These are phyloP conservation scores for Lateolabrax maculatus DNA, from an alignment of 2,797 vertebrate species.

Conservation along the genomic window DNA sequence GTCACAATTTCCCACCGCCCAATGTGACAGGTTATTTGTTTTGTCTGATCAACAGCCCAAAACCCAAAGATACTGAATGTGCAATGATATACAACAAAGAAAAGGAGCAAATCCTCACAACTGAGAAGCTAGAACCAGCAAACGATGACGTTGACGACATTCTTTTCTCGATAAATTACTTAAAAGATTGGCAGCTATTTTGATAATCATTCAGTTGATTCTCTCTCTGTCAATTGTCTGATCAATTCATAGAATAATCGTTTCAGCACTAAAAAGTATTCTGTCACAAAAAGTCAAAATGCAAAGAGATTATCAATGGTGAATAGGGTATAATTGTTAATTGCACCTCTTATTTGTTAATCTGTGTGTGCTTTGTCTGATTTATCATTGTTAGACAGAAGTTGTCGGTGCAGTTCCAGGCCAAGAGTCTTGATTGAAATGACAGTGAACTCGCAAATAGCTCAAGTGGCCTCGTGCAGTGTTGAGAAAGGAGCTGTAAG, in stretches of 20 bases:
- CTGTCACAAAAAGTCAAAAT: background rate
- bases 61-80: background rate
- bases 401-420: background rate
- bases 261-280: background rate
- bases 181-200: background rate
- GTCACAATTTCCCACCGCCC: background rate
- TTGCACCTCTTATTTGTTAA: background rate
- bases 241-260: background rate
- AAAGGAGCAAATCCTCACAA: background rate
- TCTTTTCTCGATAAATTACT: background rate
- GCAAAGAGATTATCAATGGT: background rate
- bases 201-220: background rate
- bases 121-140: background rate
- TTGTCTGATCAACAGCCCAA: background rate
- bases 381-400: background rate
- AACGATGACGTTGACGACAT: background rate
- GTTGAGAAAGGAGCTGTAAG: background rate
- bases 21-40: background rate
- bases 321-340: background rate
- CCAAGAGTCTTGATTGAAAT: constrained; percentile 1
- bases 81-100: too few species aligned
- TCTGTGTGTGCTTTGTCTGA: background rate
- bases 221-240: background rate
- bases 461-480: background rate
- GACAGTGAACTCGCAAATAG: constrained; percentile 1